A percentile compares a stretch with the other conserved stretches of the same genome.
Evolutionary conservation across 2,888 invertebrate species (phyloP).

Genomic region (Synanthedon formicaeformis): DNA sequence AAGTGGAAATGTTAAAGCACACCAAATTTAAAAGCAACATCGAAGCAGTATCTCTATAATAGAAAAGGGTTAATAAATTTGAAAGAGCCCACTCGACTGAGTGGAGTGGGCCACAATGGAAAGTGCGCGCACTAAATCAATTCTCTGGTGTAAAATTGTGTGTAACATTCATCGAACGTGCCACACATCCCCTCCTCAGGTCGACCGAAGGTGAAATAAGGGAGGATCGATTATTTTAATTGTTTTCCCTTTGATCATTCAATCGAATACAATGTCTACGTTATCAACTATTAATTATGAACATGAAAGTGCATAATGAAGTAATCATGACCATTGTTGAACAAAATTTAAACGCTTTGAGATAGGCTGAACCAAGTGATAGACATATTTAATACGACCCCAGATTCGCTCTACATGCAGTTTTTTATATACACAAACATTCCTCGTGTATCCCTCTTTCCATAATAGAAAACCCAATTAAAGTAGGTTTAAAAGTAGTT

Average conservation of each 20-base stretch:
- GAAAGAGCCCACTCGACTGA: not conserved
- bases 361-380: too few relatives aligned
- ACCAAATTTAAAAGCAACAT: too few relatives aligned
- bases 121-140: conserved; percentile 15
- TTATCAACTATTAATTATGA: not conserved
- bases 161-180: conserved; percentile 9
- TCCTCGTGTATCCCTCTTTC: too few relatives aligned
- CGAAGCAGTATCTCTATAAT: not conserved
- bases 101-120: conserved; percentile 5
- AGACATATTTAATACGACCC: too few relatives aligned
- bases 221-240: conserved; percentile 15
- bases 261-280: too few relatives aligned
- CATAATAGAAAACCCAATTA: too few relatives aligned
- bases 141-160: conserved; percentile 13
- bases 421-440: too few relatives aligned
- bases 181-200: conserved; percentile 1
- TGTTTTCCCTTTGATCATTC: conserved; percentile 14
- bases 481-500: too few relatives aligned
- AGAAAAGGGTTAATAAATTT: not conserved
- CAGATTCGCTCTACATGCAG: too few relatives aligned
- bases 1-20: too few relatives aligned
- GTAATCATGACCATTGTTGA: not conserved
- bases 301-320: not conserved
- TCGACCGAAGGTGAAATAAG: not conserved
- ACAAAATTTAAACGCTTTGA: too few relatives aligned